Conservation (phyloP, 2,888 invertebrate species). For the Pyrrhia umbra region DNA sequence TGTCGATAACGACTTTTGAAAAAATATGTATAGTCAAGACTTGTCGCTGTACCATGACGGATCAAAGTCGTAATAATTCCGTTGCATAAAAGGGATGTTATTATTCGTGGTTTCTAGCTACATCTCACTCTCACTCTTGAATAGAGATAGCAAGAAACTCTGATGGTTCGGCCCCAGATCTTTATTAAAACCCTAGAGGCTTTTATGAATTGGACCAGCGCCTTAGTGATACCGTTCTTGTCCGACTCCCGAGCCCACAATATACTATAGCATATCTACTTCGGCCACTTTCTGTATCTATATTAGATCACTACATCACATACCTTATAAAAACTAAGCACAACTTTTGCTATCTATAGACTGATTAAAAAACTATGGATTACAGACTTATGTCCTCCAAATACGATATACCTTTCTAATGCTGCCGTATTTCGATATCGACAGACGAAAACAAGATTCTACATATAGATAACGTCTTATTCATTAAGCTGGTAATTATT, state of each 20-base stretch:
- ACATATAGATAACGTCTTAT: conserved; percentile 70
- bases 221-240: conserved; percentile 82
- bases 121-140: too few relatives aligned
- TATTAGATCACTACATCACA: conserved; percentile 70
- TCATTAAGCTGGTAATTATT: conserved; percentile 73
- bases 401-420: conserved; percentile 72
- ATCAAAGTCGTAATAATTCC: too few relatives aligned
- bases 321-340: conserved; percentile 60
- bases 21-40: too few relatives aligned
- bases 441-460: conserved; percentile 69
- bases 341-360: conserved; percentile 63
- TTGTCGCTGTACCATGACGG: too few relatives aligned
- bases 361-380: conserved; percentile 62
- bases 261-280: conserved; percentile 73
- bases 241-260: conserved; percentile 79
- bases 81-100: too few relatives aligned
- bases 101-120: too few relatives aligned
- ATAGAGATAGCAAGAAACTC: too few relatives aligned
- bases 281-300: conserved; percentile 73
- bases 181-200: not conserved
- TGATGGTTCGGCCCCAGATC: not conserved
- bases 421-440: conserved; percentile 58
- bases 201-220: conserved; percentile 65
- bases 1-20: not conserved
- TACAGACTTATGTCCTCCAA: conserved; percentile 68